These are phyloP conservation scores for Plectrocnemia conspersa DNA, from an alignment of 1,140 invertebrate species.

Conservation along the genomic window DNA sequence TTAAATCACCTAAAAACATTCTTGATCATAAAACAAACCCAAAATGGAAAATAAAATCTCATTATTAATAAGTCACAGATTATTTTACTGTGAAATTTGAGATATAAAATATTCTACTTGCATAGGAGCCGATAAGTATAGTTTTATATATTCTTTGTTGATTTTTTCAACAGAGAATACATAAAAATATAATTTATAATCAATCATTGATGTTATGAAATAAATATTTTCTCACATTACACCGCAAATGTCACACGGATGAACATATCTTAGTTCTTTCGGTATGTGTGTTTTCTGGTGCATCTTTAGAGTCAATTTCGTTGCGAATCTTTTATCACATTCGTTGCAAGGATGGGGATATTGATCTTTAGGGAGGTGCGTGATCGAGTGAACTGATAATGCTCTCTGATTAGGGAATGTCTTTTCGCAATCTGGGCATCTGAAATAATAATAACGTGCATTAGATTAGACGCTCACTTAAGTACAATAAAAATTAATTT, in stretches of 20 bases:
- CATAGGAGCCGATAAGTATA: too few relatives aligned
- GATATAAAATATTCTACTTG: too few relatives aligned
- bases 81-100: too few relatives aligned
- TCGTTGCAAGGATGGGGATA: constrained; percentile 21
- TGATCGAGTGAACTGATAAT: constrained; percentile 13
- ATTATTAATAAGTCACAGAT: too few relatives aligned
- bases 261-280: constrained; percentile 25
- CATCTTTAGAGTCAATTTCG: constrained; percentile 17
- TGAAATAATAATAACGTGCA: constrained; percentile 12
- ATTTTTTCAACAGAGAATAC: too few relatives aligned
- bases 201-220: neutral
- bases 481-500: neutral
- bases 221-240: constrained; percentile 15
- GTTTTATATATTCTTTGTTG: too few relatives aligned
- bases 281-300: constrained; percentile 28
- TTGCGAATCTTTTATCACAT: constrained; percentile 23
- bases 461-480: neutral
- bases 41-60: neutral
- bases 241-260: constrained; percentile 28
- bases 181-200: too few relatives aligned
- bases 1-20: neutral
- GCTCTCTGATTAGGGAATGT: constrained; percentile 16
- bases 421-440: constrained; percentile 23
- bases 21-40: neutral
- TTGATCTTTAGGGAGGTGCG: constrained; percentile 15